Evolutionary conservation across 2,113 vertebrate species (phyloP).

Genomic region (Anguilla japonica): DNA sequence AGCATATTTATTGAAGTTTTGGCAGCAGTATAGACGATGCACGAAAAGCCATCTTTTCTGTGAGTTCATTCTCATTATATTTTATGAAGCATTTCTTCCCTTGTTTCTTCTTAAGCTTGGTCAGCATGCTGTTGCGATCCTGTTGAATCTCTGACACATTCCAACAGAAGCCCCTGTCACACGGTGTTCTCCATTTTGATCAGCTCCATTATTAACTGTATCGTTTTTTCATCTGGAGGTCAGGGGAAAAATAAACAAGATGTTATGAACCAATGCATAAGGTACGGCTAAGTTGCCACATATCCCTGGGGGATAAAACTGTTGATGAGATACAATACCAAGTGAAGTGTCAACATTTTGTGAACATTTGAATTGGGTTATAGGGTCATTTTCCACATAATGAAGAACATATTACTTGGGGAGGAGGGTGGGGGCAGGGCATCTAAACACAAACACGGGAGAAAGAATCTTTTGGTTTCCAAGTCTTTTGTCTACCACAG

Average conservation of each 20-base stretch:
- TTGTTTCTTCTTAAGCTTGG: neutral
- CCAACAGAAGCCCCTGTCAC: constrained; percentile 34
- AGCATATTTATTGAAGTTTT: neutral
- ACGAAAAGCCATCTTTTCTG: neutral
- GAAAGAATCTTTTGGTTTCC: neutral
- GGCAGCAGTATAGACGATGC: neutral
- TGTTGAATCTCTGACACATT: neutral
- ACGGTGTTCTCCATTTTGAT: constrained; percentile 79
- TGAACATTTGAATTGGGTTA: neutral
- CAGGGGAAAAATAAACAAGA: neutral
- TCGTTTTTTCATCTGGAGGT: constrained; percentile 82
- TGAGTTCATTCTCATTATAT: neutral
- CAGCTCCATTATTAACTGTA: constrained; percentile 87
- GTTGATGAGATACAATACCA: neutral
- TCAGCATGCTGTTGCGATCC: neutral
- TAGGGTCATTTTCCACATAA: neutral
- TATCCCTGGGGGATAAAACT: neutral
- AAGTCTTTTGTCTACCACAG: neutral
- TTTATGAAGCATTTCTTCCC: neutral
- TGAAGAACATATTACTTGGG: neutral
- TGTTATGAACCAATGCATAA: neutral
- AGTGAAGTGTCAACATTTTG: neutral
- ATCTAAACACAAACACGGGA: neutral
- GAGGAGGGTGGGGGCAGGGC: neutral
- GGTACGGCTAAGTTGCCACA: neutral